Base-by-base conservation (phyloP, 2,888 invertebrate species). In the Pegoplata infirma region DNA sequence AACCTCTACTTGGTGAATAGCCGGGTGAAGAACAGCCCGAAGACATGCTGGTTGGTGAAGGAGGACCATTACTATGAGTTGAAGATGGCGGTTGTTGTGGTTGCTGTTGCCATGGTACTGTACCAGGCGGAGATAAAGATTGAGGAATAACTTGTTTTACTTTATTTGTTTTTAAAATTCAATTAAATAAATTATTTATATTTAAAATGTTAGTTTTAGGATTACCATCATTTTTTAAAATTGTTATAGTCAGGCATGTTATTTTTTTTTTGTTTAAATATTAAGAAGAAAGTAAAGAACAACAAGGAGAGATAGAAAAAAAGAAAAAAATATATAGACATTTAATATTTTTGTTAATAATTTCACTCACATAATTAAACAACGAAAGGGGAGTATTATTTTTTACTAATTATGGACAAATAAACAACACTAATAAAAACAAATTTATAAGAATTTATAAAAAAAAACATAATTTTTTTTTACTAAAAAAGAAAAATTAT, bases 81-180 rank as follows among this genome's bases (percentile, higher is more conserved):
- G 85, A 89, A 82, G 88, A 83, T 79, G 89, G 85, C 86, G 84
- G 83, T 69, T 84, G 83, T 23, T 85, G 86, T 40, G 12, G 36
- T 74, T 89, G 89, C 86, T 91, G 90, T 86, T 92, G 92, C 90
- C 93, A 92, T 84, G 93, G 92, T 84, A 92, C 91, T 87, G 92
- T 91, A 87, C 92, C 92, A 87, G 92, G 92, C 84, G 92, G 92
- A 85, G 92, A 92, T 86, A 92, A 89, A 85, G 92, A 91, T 90
- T 92, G 91, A 84, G 92, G 92, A 87, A 91, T 91, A 87, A 93
- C 92, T 91, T 92, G 92, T 90, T 93, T 93, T 86, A 92, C 93
- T 93, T 64, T 49, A 17, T 40, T 21, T 63, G 40, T 49, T 69
- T 49, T 3, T 36, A 53, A n/a, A 28, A 36, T 25, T n/a, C 25